Evolutionary conservation across 2,888 invertebrate genomes (phyloP), one percentile per base, ranked within the genome.

Genomic region (Pyralis farinalis): DNA sequence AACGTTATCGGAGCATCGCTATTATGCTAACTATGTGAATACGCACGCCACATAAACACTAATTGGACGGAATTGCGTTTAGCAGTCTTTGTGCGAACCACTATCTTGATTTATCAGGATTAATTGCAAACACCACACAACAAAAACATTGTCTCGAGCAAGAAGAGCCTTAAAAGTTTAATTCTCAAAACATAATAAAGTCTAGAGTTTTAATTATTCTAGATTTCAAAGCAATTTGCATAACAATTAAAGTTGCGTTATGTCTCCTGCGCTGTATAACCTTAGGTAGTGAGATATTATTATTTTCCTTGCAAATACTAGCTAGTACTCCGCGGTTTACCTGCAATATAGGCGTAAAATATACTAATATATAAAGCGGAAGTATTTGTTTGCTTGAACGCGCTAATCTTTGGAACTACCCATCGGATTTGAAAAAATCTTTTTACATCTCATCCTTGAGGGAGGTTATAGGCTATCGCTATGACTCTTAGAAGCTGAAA

Each of bases 11-110:
- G 41, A 43, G 42, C 59, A 71, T 72, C 69, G 47, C 64, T 55
- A 76, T 82, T 81, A 81, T 71, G 72, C 65, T 83, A 83, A 83
- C 75, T 62, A 83, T 86, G 85, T 80, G 86, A 87, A 83, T 72
- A 60, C 63, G 62, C 62, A 56, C 68, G 58, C 60, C 57, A 56
- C 62, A 63, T 71, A 68, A 65, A 57, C 58, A 58, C 71, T 87
- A 86, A 87, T 86, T 85, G 78, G 76, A 62, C 57, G 58, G 68
- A 71, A 78, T 80, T 77, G 77, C 80, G 70, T 67, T 70, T 61
- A 70, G 53, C 60, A 60, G 65, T 65, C 78, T 79, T 81, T 82
- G 79, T 78, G 70, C 59, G 16, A 16, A 53, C 40, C 50, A 49
- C 66, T 74, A 81, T 80, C 78, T 62, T 45, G 40, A 47, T 42